phyloP scores from a whole-genome alignment of 2,113 vertebrate species.

The Podiceps cristatus region DNA sequence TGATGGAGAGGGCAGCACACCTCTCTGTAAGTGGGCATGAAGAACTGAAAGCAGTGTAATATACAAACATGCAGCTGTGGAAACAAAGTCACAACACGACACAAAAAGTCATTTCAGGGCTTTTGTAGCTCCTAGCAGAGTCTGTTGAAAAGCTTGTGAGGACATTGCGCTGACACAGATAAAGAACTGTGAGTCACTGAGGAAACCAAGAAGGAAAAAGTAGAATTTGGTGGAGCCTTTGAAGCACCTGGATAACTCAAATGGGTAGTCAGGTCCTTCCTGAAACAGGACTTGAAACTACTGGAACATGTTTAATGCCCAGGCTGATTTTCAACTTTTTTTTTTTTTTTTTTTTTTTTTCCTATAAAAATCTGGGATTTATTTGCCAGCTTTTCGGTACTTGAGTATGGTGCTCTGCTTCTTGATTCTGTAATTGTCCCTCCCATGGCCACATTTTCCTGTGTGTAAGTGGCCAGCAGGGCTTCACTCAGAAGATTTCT shows the following conservation, averaged over 20 bases:
- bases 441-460: background rate
- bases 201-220: background rate
- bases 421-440: background rate
- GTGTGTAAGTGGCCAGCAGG: background rate
- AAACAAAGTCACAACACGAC: background rate
- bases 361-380: background rate
- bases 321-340: background rate
- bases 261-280: background rate
- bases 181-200: background rate
- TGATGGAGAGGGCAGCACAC: background rate
- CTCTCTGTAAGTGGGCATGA: background rate
- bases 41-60: background rate
- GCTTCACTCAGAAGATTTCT: background rate
- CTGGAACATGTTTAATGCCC: background rate
- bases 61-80: background rate
- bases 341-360: background rate
- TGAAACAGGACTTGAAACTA: background rate
- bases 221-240: background rate
- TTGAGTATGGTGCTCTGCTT: background rate
- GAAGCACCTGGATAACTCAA: background rate
- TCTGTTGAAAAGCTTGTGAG: background rate
- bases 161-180: background rate
- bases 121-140: background rate
- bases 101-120: background rate
- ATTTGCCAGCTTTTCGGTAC: background rate